Base-by-base conservation (phyloP, 2,888 invertebrate species). In the Brachyptera risi region DNA sequence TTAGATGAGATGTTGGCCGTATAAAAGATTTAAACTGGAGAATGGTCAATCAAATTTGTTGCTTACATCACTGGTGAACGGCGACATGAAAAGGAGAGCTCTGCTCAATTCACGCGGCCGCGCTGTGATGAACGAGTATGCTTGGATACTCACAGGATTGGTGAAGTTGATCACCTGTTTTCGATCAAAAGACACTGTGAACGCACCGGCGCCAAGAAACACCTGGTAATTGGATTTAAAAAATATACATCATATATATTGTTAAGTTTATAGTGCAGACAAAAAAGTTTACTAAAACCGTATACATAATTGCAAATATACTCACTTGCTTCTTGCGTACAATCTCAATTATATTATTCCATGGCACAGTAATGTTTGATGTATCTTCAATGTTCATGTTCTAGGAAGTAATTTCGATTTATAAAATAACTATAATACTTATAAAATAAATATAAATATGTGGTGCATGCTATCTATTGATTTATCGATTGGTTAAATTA, bases 21-120 rank as follows among this genome's bases (percentile, higher is more conserved):
- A n/a, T n/a, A n/a, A n/a, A n/a, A n/a, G n/a, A n/a, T n/a, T n/a
- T n/a, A n/a, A n/a, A n/a, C n/a, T n/a, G n/a, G n/a, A n/a, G n/a
- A n/a, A n/a, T n/a, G n/a, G n/a, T n/a, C n/a, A n/a, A n/a, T n/a
- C n/a, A n/a, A n/a, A n/a, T n/a, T n/a, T n/a, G n/a, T n/a, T n/a
- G 9, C 71, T 70, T 68, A 81, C 81, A 71, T 78, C 76, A 38
- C 71, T 68, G 1, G 78, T 76, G 68, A 92, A 95, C 0, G 95
- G 95, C 4, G 90, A 85, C 51, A 91, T 83, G 70, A 95, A 95
- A 9, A 93, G 76, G 64, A 93, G 78, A 0, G 90, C 91, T 67
- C 93, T 80, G 67, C 92, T 91, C 15, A 93, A 79, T 71, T 90
- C 89, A 65, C 84, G 79, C 0, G 94, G 93, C 24, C 89, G 82